A percentile compares a stretch with the other conserved stretches of the same genome.
These are phyloP conservation scores for Scartelaos histophorus DNA, from an alignment of 2,113 vertebrate species.

Conservation along the genomic window DNA sequence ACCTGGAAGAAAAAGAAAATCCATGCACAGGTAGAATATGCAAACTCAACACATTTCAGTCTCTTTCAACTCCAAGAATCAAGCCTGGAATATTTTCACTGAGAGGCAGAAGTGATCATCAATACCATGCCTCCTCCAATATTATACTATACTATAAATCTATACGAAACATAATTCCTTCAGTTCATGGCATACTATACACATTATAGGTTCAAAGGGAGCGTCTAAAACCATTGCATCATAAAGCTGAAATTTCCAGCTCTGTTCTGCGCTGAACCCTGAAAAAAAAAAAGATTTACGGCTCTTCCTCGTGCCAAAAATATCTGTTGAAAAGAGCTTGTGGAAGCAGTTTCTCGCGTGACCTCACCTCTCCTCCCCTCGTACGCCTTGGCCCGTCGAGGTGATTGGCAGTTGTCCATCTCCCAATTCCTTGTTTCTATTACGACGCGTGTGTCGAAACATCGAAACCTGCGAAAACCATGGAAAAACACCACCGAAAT, in stretches of 20 bases:
- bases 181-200: neutral
- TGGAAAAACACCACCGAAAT: slow-evolving; percentile 19
- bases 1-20: no score
- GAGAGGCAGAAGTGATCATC: neutral
- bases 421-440: neutral
- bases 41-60: no score
- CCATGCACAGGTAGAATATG: no score
- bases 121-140: neutral
- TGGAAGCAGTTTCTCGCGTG: neutral
- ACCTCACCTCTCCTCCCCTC: neutral
- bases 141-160: neutral
- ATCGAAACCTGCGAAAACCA: neutral
- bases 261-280: no score
- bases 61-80: neutral
- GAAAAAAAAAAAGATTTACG: no score
- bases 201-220: neutral
- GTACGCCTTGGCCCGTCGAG: neutral
- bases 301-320: no score
- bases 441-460: neutral
- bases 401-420: slow-evolving; percentile 4
- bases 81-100: neutral
- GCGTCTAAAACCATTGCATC: no score
- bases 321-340: neutral
- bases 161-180: neutral
- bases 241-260: no score